These are phyloP conservation scores for Drosophila malerkotliana DNA, from an alignment of 1,140 invertebrate genomes.

Conservation along the genomic window DNA sequence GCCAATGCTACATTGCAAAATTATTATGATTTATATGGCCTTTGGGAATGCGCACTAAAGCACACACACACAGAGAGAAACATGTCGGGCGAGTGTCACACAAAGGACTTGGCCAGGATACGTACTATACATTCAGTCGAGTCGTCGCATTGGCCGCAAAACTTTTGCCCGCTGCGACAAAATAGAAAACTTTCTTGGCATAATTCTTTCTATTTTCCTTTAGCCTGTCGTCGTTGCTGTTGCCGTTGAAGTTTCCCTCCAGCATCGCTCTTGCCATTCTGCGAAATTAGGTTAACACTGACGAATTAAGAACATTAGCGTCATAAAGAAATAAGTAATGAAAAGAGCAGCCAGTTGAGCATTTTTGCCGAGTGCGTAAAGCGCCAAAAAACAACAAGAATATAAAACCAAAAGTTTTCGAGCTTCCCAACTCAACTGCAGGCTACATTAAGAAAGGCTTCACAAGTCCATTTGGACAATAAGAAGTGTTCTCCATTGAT, in stretches of 20 bases:
- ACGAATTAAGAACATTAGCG: constrained; percentile 82
- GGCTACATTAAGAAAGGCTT: constrained; percentile 18
- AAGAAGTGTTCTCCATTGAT: not conserved
- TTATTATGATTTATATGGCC: constrained; percentile 82
- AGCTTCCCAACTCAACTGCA: constrained; percentile 13
- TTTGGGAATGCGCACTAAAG: constrained; percentile 77
- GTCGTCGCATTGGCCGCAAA: constrained; percentile 77
- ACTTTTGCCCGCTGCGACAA: constrained; percentile 80
- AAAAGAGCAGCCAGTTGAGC: constrained; percentile 68
- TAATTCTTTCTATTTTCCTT: constrained; percentile 79
- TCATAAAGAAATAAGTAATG: constrained; percentile 82
- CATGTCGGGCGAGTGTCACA: constrained; percentile 45
- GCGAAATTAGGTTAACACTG: constrained; percentile 80
- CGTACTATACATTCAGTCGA: constrained; percentile 49
- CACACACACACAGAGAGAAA: constrained; percentile 44
- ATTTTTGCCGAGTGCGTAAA: constrained; percentile 71
- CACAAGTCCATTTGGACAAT: not conserved
- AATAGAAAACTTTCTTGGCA: constrained; percentile 82
- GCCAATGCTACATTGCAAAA: constrained; percentile 81
- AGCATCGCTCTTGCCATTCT: constrained; percentile 48
- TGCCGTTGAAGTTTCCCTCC: constrained; percentile 50
- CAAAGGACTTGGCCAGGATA: constrained; percentile 70
- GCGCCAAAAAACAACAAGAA: constrained; percentile 41
- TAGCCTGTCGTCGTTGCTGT: constrained; percentile 52
- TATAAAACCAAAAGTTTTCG: constrained; percentile 28